These are phyloP conservation scores for Nothobranchius furzeri DNA, from an alignment of 2,113 vertebrate genomes.

Conservation along the genomic window DNA sequence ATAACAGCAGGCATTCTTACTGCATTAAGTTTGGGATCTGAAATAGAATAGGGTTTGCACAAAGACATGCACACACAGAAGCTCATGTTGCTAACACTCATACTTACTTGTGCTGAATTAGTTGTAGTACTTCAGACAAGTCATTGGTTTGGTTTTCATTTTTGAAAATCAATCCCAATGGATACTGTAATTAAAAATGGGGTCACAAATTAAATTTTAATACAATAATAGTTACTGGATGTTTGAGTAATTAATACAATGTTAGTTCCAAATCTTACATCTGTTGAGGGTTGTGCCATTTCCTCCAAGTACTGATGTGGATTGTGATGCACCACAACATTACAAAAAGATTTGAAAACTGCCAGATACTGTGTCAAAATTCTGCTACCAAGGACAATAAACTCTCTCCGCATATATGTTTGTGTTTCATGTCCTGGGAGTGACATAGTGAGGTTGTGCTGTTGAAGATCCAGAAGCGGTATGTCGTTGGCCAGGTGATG, in stretches of 20 bases:
- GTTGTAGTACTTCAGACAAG: not conserved
- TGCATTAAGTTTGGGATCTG: too few relatives aligned
- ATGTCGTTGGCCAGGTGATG: not conserved
- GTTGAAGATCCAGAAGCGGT: not conserved
- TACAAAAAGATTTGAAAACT: not conserved
- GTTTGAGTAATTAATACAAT: not conserved
- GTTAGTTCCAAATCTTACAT: not conserved
- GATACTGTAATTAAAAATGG: not conserved
- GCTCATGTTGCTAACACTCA: not conserved
- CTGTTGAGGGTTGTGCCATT: not conserved
- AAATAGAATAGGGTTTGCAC: too few relatives aligned
- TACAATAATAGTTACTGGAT: not conserved
- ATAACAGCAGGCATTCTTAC: too few relatives aligned
- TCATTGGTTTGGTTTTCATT: not conserved
- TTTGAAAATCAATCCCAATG: not conserved
- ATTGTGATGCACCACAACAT: not conserved
- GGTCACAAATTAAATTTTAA: not conserved
- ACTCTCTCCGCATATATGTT: not conserved
- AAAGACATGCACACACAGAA: not conserved
- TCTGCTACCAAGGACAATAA: not conserved
- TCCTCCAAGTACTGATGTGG: not conserved
- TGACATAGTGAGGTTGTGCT: not conserved
- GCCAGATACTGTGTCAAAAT: not conserved
- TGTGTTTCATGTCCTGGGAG: not conserved
- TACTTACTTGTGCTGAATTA: not conserved